Percentiles rank a stretch among this genome's conserved stretches.
These are phyloP conservation scores for Todiramphus saurophagus DNA, from an alignment of 2,113 vertebrate genomes.

Conservation along the genomic window DNA sequence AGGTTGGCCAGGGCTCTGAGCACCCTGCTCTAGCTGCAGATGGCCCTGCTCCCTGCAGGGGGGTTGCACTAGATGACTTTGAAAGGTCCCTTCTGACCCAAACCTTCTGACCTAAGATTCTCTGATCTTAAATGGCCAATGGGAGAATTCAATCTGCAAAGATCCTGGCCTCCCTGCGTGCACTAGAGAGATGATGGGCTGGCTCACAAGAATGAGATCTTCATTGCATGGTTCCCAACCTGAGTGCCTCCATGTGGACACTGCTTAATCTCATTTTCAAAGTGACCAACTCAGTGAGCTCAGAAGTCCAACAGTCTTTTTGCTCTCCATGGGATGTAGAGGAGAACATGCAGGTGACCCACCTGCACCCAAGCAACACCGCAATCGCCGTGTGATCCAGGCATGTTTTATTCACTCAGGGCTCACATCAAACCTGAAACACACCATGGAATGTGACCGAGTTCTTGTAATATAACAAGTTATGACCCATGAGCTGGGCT, in stretches of 20 bases:
- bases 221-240: fast-evolving
- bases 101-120: neutral
- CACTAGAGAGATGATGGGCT: neutral
- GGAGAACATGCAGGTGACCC: neutral
- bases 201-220: neutral
- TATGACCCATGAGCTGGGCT: fast-evolving
- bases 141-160: neutral
- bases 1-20: neutral
- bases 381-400: fast-evolving
- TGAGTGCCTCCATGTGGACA: neutral
- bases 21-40: neutral
- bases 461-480: neutral
- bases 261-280: neutral
- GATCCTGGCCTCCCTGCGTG: neutral
- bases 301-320: neutral
- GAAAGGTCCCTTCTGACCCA: neutral
- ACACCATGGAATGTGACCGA: fast-evolving
- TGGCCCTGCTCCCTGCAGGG: neutral
- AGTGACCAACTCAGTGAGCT: neutral
- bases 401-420: neutral
- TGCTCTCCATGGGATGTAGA: neutral
- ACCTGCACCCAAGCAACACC: neutral
- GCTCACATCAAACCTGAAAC: neutral
- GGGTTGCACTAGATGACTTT: neutral
- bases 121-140: neutral